Percentiles rank a stretch among this genome's conserved stretches.
These are phyloP conservation scores for Drosophila cracens DNA, from an alignment of 2,888 invertebrate species.

Conservation along the genomic window DNA sequence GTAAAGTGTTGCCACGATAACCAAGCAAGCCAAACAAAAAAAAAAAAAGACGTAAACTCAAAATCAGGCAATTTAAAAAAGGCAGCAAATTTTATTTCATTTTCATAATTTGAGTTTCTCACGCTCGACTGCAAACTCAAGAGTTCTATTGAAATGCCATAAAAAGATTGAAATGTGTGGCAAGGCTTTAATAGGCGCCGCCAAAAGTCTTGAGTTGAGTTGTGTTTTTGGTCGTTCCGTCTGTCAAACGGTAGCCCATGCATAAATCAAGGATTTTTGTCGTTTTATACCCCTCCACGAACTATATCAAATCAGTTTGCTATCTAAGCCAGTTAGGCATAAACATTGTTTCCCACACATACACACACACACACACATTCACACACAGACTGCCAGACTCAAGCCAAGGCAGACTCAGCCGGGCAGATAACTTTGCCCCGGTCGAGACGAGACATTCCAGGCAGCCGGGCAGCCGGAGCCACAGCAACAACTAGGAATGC, in stretches of 20 bases:
- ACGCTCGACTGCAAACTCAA: slow-evolving; percentile 49
- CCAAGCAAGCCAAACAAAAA: slow-evolving; percentile 16
- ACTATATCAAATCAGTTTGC: slow-evolving; percentile 60
- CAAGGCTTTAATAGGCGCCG: slow-evolving; percentile 75
- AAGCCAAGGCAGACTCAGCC: slow-evolving; percentile 32
- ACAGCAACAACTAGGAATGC: slow-evolving; percentile 77
- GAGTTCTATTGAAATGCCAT: slow-evolving; percentile 80
- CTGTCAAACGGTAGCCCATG: slow-evolving; percentile 79
- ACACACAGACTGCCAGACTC: slow-evolving; percentile 16
- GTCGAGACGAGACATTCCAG: slow-evolving; percentile 71
- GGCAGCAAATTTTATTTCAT: slow-evolving; percentile 43
- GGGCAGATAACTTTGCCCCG: slow-evolving; percentile 53
- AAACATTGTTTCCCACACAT: slow-evolving; percentile 71
- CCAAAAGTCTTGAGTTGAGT: slow-evolving; percentile 35
- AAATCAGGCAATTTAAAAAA: slow-evolving; percentile 15
- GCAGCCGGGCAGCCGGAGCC: slow-evolving; percentile 47
- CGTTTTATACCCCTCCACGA: slow-evolving; percentile 42
- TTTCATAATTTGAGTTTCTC: slow-evolving; percentile 77
- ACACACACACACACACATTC: slow-evolving; percentile 14
- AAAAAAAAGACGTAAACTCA: neutral
- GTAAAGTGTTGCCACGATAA: slow-evolving; percentile 65
- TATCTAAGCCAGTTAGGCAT: slow-evolving; percentile 70
- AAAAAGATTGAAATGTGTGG: slow-evolving; percentile 75
- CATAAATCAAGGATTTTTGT: slow-evolving; percentile 78
- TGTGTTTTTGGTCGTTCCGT: slow-evolving; percentile 22